phyloP scores from a whole-genome alignment of 2,888 invertebrate species.

The Odontocolon sp. region DNA sequence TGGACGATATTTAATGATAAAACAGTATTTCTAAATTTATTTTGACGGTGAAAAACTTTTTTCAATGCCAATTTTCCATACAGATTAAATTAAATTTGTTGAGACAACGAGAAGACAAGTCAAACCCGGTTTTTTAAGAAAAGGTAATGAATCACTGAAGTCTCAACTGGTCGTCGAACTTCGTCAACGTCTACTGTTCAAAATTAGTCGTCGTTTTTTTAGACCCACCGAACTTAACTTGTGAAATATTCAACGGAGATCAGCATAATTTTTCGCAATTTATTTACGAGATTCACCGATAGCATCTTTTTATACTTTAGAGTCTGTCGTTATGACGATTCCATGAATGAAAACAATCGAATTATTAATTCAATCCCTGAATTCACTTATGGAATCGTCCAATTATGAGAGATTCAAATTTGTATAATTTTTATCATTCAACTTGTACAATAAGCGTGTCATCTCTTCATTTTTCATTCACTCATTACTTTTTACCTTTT shows the following conservation, averaged over 20 bases:
- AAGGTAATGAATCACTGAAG: not conserved
- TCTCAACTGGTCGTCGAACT: slow-evolving; percentile 1
- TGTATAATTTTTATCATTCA: not conserved
- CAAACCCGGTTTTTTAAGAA: too few species aligned
- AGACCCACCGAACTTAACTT: too few species aligned
- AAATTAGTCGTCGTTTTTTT: too few species aligned
- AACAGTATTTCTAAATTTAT: not conserved
- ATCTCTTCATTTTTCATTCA: too few species aligned
- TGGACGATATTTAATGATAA: not conserved
- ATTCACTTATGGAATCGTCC: too few species aligned
- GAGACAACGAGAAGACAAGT: too few species aligned
- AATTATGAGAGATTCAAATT: too few species aligned
- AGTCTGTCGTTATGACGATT: not conserved
- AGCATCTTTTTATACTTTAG: not conserved
- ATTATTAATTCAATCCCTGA: slow-evolving; percentile 29
- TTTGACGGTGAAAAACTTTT: not conserved
- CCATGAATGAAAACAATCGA: not conserved
- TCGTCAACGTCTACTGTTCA: not conserved
- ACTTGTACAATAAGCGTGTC: not conserved
- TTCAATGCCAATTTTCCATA: not conserved
- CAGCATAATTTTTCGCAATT: not conserved
- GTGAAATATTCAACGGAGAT: slow-evolving; percentile 29
- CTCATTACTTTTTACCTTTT: too few species aligned
- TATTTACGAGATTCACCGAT: slow-evolving; percentile 2
- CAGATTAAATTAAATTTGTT: not conserved